Evolutionary conservation across 2,113 vertebrate genomes (phyloP), one percentile per base, ranked within the genome.

Genomic region (Ctenomys sociabilis): DNA sequence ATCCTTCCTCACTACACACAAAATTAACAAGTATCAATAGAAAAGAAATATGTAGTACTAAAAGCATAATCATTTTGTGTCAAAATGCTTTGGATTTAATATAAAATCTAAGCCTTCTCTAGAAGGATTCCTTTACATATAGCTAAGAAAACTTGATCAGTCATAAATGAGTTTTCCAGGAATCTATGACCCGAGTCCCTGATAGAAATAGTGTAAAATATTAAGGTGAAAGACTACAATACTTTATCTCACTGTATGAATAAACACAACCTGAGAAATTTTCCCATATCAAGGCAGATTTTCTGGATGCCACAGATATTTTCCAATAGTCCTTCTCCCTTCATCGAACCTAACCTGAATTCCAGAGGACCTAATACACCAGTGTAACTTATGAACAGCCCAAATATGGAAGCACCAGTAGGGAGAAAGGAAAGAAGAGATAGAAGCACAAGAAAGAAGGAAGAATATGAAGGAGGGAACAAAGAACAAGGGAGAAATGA

Each of bases 171-270:
- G 94, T 92, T 87, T 92, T 85, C 73, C 81, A 94, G 97, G 94
- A 93, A 90, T 80, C 97, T 96, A 85, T 95, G 91, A 96, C 72
- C 77, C 90, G 91, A 96, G 94, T 98, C 94, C 96, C 95, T 95
- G 59, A 93, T 0, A 96, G 68, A 97, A 98, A 96, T 64, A 95
- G 81, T 97, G 95, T 98, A 98, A 98, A 96, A 97, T 89, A 96
- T 97, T 90, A 96, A 96, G 97, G 96, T 88, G 17, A 4, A 97
- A 96, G 24, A 66, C 85, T 49, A n/a, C 63, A 72, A 87, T 80
- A 75, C 52, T 35, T 91, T 17, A 96, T 77, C 64, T 92, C 12
- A 88, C 10, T 85, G 72, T 92, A 86, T 7, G 49, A 93, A 94
- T 87, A 97, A 86, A 88, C 28, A 92, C 30, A 91, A 40, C 83